A percentile compares a stretch with the other conserved stretches of the same genome.
Evolutionary conservation across 2,888 invertebrate species (phyloP).

Genomic region (Crossocerus cetratus): DNA sequence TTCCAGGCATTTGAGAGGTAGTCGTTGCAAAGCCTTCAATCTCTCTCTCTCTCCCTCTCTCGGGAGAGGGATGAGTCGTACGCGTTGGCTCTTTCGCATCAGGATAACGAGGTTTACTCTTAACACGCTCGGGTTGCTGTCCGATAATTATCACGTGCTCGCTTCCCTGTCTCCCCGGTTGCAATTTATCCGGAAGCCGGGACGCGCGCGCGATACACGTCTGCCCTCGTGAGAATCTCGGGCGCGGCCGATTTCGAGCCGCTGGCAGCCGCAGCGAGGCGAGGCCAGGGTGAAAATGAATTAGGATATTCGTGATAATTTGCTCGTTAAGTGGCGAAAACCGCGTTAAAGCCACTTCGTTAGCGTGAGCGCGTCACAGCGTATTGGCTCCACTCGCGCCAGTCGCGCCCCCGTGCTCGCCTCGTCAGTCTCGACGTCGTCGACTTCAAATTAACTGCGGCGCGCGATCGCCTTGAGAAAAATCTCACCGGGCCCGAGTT

Average conservation of each 20-base stretch:
- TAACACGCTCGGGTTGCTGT: slow-evolving; percentile 53
- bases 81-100: slow-evolving; percentile 38
- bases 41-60: slow-evolving; percentile 17
- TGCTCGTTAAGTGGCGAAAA: neutral
- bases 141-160: slow-evolving; percentile 63
- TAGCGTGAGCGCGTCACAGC: neutral
- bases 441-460: slow-evolving; percentile 5
- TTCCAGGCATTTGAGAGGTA: neutral
- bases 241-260: slow-evolving; percentile 4
- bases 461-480: neutral
- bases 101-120: slow-evolving; percentile 61
- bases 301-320: slow-evolving; percentile 21
- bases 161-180: slow-evolving; percentile 19
- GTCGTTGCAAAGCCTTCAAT: slow-evolving; percentile 1
- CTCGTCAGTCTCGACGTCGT: neutral
- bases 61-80: slow-evolving; percentile 35
- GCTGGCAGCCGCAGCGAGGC: neutral
- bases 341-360: slow-evolving; percentile 4
- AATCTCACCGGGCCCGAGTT: neutral
- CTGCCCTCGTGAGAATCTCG: slow-evolving; percentile 3
- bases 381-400: too few relatives aligned
- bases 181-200: slow-evolving; percentile 1
- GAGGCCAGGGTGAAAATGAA: slow-evolving; percentile 5
- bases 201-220: neutral
- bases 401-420: neutral